Base-by-base conservation (phyloP, 92 coral and sea anemone genomes). In the Meandrina meandrites region DNA sequence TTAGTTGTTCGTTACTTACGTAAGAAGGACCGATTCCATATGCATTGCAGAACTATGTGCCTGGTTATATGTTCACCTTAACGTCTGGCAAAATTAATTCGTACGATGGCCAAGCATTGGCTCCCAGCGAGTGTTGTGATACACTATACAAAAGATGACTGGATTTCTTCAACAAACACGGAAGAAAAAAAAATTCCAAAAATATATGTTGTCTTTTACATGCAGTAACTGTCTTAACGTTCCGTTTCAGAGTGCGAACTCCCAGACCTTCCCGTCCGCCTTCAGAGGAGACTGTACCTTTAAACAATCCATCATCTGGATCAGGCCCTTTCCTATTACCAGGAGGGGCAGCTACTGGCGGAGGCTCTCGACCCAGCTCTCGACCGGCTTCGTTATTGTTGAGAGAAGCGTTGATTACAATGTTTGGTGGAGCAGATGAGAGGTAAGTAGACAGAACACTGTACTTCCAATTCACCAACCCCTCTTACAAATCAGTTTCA, bases 381-480 rank as follows among this genome's bases (percentile, higher is more conserved):
- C 94, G 94, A 32, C 95, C 95, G 53, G 93, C 95, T 36, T 92
- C 95, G 4, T 70, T 92, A 32, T 35, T 90, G 81, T 77, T 92
- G 80, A 86, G 93, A 72, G 95, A 92, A 56, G 95, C 95, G 19
- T 90, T 92, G 88, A 67, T 84, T 68, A 87, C 83, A 84, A 90
- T 92, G 35, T 90, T 92, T 68, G 88, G 92, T 12, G 86, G 87
- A 37, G 57, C 82, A 31, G 81, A 54, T 67, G 62, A 35, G 16
- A 76, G 82, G 88, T 85, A 64, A 85, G 81, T 31, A 9, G 8
- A 21, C 40, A 2, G 0, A 36, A 21, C 17, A 37, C 48, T 10
- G 57, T 0, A 31, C 34, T n/a, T 24, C n/a, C n/a, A n/a, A n/a
- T n/a, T n/a, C 42, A 30, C 66, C 11, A 5, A 5, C 42, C 28